Conservation (phyloP, 2,888 invertebrate genomes). For the Prenolepis imparis region DNA sequence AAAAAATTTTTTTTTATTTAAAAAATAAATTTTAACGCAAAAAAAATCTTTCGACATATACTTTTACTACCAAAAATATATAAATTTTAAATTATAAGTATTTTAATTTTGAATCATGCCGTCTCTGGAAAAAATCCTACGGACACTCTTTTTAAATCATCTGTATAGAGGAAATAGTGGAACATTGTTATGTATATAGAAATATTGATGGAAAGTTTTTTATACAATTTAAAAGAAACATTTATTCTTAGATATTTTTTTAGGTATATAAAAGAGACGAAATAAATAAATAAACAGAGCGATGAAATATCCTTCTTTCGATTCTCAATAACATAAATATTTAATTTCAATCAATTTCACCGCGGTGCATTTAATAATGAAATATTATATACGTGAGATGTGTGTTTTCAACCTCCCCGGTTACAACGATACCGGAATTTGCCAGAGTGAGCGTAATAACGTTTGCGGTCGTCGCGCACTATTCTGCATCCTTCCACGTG, state of each 20-base stretch:
- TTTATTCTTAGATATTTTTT: background rate
- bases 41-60: no score
- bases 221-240: background rate
- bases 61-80: no score
- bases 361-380: constrained; percentile 7
- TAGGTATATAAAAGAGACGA: background rate
- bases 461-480: constrained; percentile 10
- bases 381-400: constrained; percentile 3
- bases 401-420: constrained; percentile 4
- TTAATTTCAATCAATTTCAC: background rate
- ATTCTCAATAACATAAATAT: background rate
- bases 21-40: no score
- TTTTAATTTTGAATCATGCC: no score
- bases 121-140: no score
- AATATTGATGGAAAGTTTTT: background rate
- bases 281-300: background rate
- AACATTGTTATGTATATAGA: background rate
- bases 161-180: background rate
- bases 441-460: constrained; percentile 7
- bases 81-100: no score
- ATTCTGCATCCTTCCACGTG: background rate
- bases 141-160: background rate
- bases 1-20: no score
- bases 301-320: background rate
- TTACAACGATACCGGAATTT: constrained; percentile 15